These are phyloP conservation scores for Laspeyria flexula DNA, from an alignment of 2,888 invertebrate genomes.

Conservation along the genomic window DNA sequence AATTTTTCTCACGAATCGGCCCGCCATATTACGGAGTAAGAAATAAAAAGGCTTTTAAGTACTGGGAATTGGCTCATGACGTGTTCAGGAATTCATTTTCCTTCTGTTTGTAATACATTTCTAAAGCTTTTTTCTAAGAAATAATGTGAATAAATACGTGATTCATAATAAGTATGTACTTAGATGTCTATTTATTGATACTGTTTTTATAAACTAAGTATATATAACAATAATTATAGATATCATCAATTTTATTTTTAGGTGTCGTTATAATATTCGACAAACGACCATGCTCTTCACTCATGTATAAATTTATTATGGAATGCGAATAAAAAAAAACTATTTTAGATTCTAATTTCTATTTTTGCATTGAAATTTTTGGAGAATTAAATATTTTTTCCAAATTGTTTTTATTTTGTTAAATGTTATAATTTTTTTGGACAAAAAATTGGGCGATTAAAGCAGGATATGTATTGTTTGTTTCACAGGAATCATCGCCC, in stretches of 20 bases:
- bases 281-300: too few species aligned
- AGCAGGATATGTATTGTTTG: constrained; percentile 81
- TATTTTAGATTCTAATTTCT: too few species aligned
- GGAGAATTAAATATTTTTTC: background rate
- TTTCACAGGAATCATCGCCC: constrained; percentile 91
- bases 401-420: constrained; percentile 8
- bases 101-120: constrained; percentile 38
- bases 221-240: too few species aligned
- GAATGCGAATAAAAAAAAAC: too few species aligned
- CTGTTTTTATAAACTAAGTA: too few species aligned
- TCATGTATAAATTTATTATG: background rate
- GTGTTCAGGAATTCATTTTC: constrained; percentile 39
- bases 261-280: too few species aligned
- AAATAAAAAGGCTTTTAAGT: constrained; percentile 42
- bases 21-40: constrained; percentile 19
- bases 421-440: constrained; percentile 28
- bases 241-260: too few species aligned
- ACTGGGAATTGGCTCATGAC: constrained; percentile 43
- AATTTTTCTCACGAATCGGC: constrained; percentile 46
- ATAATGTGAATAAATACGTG: constrained; percentile 18
- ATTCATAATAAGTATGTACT: constrained; percentile 23
- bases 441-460: constrained; percentile 66
- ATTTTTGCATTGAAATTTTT: background rate
- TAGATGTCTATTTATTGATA: background rate
- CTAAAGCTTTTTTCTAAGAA: constrained; percentile 52